Evolutionary conservation across 2,888 invertebrate genomes (phyloP).

Genomic region (Oscheius sp.): DNA sequence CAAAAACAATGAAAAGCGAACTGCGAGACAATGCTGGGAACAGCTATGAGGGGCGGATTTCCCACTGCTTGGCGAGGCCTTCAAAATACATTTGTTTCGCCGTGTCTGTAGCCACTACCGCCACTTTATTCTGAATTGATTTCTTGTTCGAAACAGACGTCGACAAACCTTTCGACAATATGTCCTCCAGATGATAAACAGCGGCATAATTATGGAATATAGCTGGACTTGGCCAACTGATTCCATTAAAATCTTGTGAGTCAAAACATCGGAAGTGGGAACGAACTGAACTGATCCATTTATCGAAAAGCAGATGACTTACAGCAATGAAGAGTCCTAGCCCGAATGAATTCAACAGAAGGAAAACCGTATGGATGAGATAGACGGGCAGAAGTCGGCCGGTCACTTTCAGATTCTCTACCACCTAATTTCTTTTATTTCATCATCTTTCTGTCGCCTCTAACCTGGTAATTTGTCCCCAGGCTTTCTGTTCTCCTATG

Average conservation of each 20-base stretch:
- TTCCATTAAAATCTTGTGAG: conserved; percentile 13
- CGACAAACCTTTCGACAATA: conserved; percentile 5
- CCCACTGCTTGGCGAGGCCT: conserved; percentile 15
- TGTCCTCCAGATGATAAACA: background rate
- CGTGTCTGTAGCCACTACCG: background rate
- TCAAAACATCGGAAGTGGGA: background rate
- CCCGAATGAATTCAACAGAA: conserved; percentile 27
- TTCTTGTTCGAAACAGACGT: too few species aligned
- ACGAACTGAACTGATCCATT: background rate
- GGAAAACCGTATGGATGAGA: conserved; percentile 20
- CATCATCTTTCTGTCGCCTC: background rate
- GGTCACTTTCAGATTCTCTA: conserved; percentile 18
- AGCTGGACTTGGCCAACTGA: conserved; percentile 29
- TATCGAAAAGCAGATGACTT: too few species aligned
- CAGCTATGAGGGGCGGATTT: background rate
- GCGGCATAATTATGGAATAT: conserved; percentile 24
- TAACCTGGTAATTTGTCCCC: conserved; percentile 2
- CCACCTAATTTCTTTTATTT: conserved; percentile 10
- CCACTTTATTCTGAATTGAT: background rate
- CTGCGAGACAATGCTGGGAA: background rate
- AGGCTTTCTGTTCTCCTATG: background rate
- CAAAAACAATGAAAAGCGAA: too few species aligned
- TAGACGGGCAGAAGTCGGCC: conserved; percentile 18
- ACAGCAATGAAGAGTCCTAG: conserved; percentile 8
- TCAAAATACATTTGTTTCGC: background rate